phyloP scores from a whole-genome alignment of 1,140 invertebrate genomes.

The Lordiphosa mommai region DNA sequence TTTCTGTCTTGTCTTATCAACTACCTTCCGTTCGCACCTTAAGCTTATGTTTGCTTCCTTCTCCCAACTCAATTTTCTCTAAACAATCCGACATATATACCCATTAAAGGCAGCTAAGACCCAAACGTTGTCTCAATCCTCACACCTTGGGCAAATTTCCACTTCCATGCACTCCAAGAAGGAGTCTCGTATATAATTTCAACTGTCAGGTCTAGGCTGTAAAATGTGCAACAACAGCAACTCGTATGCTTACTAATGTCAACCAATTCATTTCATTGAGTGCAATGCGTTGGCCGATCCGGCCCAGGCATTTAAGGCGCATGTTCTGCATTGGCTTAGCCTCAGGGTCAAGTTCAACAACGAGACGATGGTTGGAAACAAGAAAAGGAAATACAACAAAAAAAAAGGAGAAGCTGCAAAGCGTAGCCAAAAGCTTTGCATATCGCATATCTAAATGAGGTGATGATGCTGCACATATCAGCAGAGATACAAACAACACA shows the following conservation, averaged over 20 bases:
- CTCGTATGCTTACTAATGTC: slow-evolving; percentile 62
- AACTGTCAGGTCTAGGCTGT: slow-evolving; percentile 33
- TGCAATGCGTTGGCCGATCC: slow-evolving; percentile 61
- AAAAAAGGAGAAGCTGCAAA: slow-evolving; percentile 41
- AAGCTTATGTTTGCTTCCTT: slow-evolving; percentile 24
- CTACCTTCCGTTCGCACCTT: slow-evolving; percentile 24
- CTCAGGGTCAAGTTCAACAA: slow-evolving; percentile 70
- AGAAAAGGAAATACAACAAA: neutral
- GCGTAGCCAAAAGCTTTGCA: slow-evolving; percentile 62
- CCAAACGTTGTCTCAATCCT: slow-evolving; percentile 59
- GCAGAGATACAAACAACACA: slow-evolving; percentile 61
- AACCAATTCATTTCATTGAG: slow-evolving; percentile 76
- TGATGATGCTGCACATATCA: slow-evolving; percentile 75
- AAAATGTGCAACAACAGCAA: slow-evolving; percentile 23
- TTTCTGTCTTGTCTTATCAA: slow-evolving; percentile 46
- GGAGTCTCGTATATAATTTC: slow-evolving; percentile 56
- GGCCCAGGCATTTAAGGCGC: slow-evolving; percentile 60
- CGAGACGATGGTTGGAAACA: slow-evolving; percentile 6
- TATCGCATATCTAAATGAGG: slow-evolving; percentile 76
- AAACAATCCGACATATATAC: slow-evolving; percentile 70
- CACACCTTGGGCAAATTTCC: slow-evolving; percentile 38
- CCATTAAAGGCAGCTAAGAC: slow-evolving; percentile 69
- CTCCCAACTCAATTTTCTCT: slow-evolving; percentile 44
- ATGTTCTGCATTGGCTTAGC: slow-evolving; percentile 68
- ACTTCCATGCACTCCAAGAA: neutral